A percentile compares a stretch with the other conserved stretches of the same genome.
Evolutionary conservation across 1,140 invertebrate species (phyloP).

Genomic region (Holotrichia oblita): DNA sequence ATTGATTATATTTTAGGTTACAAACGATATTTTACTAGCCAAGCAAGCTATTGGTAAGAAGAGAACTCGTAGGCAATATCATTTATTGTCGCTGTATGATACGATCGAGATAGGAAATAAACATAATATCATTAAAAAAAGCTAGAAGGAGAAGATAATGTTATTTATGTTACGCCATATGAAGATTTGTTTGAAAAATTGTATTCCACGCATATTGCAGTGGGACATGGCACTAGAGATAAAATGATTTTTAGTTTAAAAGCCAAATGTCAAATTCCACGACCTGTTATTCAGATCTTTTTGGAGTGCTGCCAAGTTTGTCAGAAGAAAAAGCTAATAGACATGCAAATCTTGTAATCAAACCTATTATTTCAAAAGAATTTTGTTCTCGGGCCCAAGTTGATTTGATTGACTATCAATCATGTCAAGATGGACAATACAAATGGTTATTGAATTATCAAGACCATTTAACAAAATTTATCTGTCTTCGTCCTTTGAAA

Average conservation of each 20-base stretch:
- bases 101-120: conserved; percentile 19
- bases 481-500: conserved; percentile 34
- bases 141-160: background rate
- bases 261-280: conserved; percentile 33
- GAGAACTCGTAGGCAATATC: conserved; percentile 4
- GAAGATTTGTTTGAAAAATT: background rate
- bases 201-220: background rate
- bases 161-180: conserved; percentile 1
- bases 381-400: conserved; percentile 37
- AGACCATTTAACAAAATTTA: conserved; percentile 36
- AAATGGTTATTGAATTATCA: conserved; percentile 43
- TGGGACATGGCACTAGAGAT: conserved; percentile 11
- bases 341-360: conserved; percentile 4
- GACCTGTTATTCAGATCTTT: conserved; percentile 26
- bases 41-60: background rate
- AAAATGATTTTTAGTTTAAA: conserved; percentile 57
- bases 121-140: conserved; percentile 9
- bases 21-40: conserved; percentile 16
- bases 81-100: conserved; percentile 12
- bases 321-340: conserved; percentile 24
- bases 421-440: background rate
- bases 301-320: conserved; percentile 36
- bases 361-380: conserved; percentile 38
- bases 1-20: background rate
- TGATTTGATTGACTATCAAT: conserved; percentile 40